Evolutionary conservation across 2,888 invertebrate species (phyloP), one percentile per base, ranked within the genome.

Genomic region (Saturnia pavonia): DNA sequence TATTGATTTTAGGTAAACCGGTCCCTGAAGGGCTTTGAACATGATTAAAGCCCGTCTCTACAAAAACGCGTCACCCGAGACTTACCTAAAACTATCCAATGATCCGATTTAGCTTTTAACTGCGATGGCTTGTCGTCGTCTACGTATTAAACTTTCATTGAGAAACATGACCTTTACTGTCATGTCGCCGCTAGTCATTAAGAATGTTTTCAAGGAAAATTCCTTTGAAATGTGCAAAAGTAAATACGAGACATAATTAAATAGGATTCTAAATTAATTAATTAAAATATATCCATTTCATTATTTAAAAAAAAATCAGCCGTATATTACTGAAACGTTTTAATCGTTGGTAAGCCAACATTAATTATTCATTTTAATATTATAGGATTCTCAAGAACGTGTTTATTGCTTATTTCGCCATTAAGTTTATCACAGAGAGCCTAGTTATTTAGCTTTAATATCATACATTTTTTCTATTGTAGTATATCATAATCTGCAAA

Each of bases 201-300:
- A 19, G 8, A 84, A 79, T 80, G 82, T 83, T 80, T 84, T 27
- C 34, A 19, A 63, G 54, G n/a, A 22, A 22, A n/a, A 54, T 54
- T 22, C 3, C 22, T 12, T 54, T 54, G 54, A 22, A 54, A 9
- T 22, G 22, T 22, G 22, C 3, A 9, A 54, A 54, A 54, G 54
- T 22, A 54, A 22, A 54, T 34, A 2, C 2, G 19, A 16, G 27
- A 60, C 57, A 27, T 54, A 60, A 60, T 60, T 27, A 60, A 57
- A 60, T 27, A 14, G 27, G 22, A 54, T 22, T 54, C 22, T 22
- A 22, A 60, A 60, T 60, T 25, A 60, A 60, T 14, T 25, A 25
- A 6, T 54, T 22, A 43, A 43, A 12, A 43, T 51, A 60, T 27
- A 27, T 60, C 54, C n/a, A 11, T 54, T 22, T 54, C 22, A 22